phyloP scores from a whole-genome alignment of 2,797 vertebrate species.

The Melanotaenia trifasciata region DNA sequence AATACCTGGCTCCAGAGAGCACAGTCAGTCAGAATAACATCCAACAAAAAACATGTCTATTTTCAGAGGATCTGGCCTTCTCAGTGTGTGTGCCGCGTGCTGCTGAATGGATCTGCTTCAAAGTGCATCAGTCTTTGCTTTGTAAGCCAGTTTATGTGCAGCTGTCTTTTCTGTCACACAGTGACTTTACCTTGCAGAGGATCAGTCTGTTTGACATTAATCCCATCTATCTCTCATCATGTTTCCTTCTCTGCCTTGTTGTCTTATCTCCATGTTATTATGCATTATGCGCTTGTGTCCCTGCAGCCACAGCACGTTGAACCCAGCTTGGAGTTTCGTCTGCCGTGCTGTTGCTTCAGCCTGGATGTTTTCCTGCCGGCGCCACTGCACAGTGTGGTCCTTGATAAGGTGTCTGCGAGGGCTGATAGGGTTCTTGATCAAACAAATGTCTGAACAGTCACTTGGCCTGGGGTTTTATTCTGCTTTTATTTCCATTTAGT shows the following conservation, averaged over 20 bases:
- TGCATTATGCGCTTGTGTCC: slow-evolving; percentile 30
- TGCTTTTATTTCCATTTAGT: slow-evolving; percentile 24
- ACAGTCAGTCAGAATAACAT: slow-evolving; percentile 4
- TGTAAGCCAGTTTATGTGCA: slow-evolving; percentile 1
- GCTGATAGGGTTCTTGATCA: slow-evolving; percentile 32
- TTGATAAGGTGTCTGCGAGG: slow-evolving; percentile 15
- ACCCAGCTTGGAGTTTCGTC: slow-evolving; percentile 19
- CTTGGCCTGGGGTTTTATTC: slow-evolving; percentile 17
- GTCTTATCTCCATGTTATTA: slow-evolving; percentile 55
- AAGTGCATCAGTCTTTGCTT: slow-evolving; percentile 8
- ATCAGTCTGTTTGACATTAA: slow-evolving; percentile 43
- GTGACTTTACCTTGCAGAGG: slow-evolving; percentile 32
- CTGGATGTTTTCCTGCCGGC: slow-evolving; percentile 20
- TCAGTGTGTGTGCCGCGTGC: neutral
- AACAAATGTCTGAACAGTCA: slow-evolving; percentile 4
- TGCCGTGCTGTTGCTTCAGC: slow-evolving; percentile 1
- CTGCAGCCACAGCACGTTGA: slow-evolving; percentile 21
- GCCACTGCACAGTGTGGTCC: slow-evolving; percentile 1
- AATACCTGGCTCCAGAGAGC: slow-evolving; percentile 17
- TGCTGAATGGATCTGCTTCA: slow-evolving; percentile 1
- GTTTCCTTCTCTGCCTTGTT: slow-evolving; percentile 31
- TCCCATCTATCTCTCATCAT: slow-evolving; percentile 45
- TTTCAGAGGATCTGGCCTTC: slow-evolving; percentile 8
- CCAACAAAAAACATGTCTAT: neutral
- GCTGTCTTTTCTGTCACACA: slow-evolving; percentile 31